Evolutionary conservation across 2,113 vertebrate species (phyloP).

Genomic region (Aegotheles bennettii): DNA sequence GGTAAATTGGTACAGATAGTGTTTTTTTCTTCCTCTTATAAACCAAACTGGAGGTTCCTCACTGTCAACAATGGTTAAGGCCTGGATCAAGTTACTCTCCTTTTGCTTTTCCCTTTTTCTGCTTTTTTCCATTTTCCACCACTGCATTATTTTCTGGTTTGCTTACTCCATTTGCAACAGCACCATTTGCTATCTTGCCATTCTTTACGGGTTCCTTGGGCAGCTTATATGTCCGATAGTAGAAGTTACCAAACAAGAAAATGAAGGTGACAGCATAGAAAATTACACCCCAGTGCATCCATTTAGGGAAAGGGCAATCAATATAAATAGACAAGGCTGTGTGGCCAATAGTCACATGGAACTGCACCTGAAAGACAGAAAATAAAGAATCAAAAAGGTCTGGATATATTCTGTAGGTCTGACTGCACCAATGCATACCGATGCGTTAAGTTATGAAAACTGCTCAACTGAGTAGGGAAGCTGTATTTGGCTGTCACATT

Average conservation of each 20-base stretch:
- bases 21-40: constrained; percentile 61
- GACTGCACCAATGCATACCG: background rate
- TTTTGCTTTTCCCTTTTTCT: constrained; percentile 93
- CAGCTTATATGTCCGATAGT: constrained; percentile 93
- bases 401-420: background rate
- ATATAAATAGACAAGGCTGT: constrained; percentile 95
- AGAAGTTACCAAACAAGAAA: constrained; percentile 95
- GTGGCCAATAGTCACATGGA: constrained; percentile 96
- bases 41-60: constrained; percentile 65
- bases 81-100: constrained; percentile 83
- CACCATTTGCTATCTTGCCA: constrained; percentile 84
- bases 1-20: constrained; percentile 70
- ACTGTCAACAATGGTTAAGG: constrained; percentile 72
- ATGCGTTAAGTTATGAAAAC: no score
- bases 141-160: constrained; percentile 79
- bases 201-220: constrained; percentile 82
- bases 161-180: constrained; percentile 76
- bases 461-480: no score
- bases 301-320: constrained; percentile 98
- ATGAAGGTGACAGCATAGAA: constrained; percentile 97
- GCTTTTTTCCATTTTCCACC: constrained; percentile 84
- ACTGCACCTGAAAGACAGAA: constrained; percentile 85
- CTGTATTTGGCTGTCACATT: background rate
- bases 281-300: constrained; percentile 99
- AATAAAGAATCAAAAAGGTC: background rate